Percentiles rank a stretch among this genome's conserved stretches.
phyloP scores from a whole-genome alignment of 1,140 invertebrate species.

The Sitobion miscanthi region DNA sequence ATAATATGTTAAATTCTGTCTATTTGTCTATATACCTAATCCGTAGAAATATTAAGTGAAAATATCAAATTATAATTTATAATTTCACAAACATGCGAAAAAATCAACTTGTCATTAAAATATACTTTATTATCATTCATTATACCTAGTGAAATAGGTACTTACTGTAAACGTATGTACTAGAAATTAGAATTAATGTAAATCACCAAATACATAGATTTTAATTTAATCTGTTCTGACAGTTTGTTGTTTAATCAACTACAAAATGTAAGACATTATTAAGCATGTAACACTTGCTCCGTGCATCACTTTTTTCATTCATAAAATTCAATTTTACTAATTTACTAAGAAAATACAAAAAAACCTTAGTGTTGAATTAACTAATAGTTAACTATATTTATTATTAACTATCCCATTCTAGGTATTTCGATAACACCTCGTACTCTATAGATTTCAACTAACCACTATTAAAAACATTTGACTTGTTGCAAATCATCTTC shows the following conservation, averaged over 20 bases:
- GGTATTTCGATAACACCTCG: background rate
- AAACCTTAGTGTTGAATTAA: background rate
- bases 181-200: background rate
- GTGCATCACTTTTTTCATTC: background rate
- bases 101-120: background rate
- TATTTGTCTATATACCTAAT: too few relatives aligned
- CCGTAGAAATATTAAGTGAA: too few relatives aligned
- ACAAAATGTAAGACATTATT: background rate
- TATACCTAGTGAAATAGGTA: background rate
- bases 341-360: background rate
- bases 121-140: background rate
- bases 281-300: background rate
- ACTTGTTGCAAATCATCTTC: background rate
- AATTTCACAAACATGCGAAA: background rate
- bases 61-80: background rate
- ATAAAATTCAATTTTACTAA: background rate
- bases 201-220: background rate
- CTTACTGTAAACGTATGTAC: background rate
- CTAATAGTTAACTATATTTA: background rate
- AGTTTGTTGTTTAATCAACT: background rate
- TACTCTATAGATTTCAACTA: background rate
- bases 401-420: background rate
- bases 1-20: too few relatives aligned
- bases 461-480: background rate
- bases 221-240: background rate